phyloP scores from a whole-genome alignment of 1,140 invertebrate genomes.

The Solenopsis fugax region DNA sequence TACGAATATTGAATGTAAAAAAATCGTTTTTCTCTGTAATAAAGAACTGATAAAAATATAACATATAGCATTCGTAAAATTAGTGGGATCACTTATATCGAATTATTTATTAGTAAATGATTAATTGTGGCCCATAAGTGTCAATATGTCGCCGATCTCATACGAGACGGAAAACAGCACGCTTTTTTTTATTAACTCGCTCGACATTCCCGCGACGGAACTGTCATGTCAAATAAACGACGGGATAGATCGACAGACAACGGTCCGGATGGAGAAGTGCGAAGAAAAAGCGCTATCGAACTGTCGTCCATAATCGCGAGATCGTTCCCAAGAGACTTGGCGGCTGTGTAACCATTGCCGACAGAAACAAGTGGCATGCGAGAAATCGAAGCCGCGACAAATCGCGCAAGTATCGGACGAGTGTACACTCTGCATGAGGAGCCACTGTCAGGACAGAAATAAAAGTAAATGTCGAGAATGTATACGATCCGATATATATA shows the following conservation, averaged over 20 bases:
- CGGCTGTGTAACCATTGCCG: background rate
- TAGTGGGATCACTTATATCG: background rate
- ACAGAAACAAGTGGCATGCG: slow-evolving; percentile 51
- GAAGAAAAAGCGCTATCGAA: slow-evolving; percentile 64
- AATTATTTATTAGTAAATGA: slow-evolving; percentile 33
- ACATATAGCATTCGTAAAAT: background rate
- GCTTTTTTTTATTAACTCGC: background rate
- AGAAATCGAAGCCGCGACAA: slow-evolving; percentile 59
- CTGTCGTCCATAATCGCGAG: slow-evolving; percentile 50
- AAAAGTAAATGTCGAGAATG: slow-evolving; percentile 32
- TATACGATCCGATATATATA: background rate
- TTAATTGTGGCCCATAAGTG: background rate
- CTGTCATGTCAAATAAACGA: slow-evolving; percentile 12
- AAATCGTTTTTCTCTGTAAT: too few species aligned
- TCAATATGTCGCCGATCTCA: background rate
- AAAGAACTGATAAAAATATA: too few species aligned
- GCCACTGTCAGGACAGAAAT: slow-evolving; percentile 53
- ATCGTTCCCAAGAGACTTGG: slow-evolving; percentile 63
- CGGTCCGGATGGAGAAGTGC: slow-evolving; percentile 2
- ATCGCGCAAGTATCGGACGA: slow-evolving; percentile 22
- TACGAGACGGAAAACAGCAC: background rate
- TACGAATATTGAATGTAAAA: too few species aligned
- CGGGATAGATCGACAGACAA: background rate
- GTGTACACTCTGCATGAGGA: background rate
- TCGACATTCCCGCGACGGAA: slow-evolving; percentile 33